phyloP scores from a whole-genome alignment of 2,888 invertebrate species.

The Teleogryllus oceanicus region DNA sequence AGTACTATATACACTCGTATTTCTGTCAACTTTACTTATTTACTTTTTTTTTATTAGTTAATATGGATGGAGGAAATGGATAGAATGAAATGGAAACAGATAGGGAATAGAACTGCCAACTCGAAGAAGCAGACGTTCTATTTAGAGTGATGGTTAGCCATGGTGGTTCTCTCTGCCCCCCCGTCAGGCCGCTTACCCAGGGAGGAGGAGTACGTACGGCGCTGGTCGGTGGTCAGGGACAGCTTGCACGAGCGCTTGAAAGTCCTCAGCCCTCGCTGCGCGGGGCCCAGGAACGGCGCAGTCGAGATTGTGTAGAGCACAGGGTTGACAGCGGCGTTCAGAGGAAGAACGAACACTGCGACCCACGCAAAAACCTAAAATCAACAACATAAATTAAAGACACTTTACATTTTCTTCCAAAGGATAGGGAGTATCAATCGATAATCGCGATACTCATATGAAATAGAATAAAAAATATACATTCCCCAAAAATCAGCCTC shows the following conservation, averaged over 20 bases:
- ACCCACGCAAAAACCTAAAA: conserved; percentile 51
- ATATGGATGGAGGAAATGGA: not conserved
- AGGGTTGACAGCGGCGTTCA: conserved; percentile 54
- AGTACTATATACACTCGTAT: too few species aligned
- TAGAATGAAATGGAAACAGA: not conserved
- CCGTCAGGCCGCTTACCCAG: conserved; percentile 34
- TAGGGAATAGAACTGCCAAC: not conserved
- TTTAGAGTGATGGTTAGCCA: not conserved
- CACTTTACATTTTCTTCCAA: not conserved
- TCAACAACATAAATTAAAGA: not conserved
- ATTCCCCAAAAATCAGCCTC: too few species aligned
- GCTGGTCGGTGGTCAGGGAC: conserved; percentile 37
- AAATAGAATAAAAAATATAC: too few species aligned
- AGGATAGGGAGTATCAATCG: too few species aligned
- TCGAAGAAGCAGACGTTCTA: not conserved
- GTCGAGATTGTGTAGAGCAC: conserved; percentile 51
- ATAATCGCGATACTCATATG: too few species aligned
- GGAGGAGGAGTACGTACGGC: conserved; percentile 38
- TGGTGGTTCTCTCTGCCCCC: too few species aligned
- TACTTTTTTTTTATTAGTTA: too few species aligned
- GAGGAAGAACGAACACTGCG: conserved; percentile 52
- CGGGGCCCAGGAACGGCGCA: conserved; percentile 43
- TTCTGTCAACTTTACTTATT: too few species aligned
- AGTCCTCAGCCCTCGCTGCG: conserved; percentile 33
- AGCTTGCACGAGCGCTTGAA: conserved; percentile 39